Conservation (phyloP, 2,113 vertebrate genomes). For the Misgurnus mizolepis region DNA sequence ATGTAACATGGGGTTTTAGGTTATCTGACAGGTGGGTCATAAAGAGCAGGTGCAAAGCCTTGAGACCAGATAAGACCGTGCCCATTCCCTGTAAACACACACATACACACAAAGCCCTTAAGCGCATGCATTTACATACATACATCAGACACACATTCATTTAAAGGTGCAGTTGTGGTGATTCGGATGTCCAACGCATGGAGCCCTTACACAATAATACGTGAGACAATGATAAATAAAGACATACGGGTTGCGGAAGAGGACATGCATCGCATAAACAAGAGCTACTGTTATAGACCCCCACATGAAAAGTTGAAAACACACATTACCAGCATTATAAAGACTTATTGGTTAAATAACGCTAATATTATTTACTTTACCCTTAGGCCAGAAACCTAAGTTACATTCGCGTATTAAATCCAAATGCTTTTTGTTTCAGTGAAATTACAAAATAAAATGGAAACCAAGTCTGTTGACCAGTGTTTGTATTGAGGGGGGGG, state of each 20-base stretch:
- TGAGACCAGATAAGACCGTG: slow-evolving; percentile 24
- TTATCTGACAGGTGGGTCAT: slow-evolving; percentile 8
- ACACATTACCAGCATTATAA: too few relatives aligned
- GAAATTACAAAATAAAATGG: too few relatives aligned
- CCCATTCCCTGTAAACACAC: background rate
- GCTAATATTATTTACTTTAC: too few relatives aligned
- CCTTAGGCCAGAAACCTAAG: too few relatives aligned
- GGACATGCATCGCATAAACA: slow-evolving; percentile 14
- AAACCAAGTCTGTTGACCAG: too few relatives aligned
- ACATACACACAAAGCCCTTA: slow-evolving; percentile 14
- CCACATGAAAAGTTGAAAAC: background rate
- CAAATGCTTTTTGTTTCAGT: too few relatives aligned
- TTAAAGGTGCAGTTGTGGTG: slow-evolving; percentile 16
- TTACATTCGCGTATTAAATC: too few relatives aligned
- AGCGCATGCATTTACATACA: slow-evolving; percentile 15
- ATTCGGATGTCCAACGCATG: background rate
- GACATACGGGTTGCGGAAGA: background rate
- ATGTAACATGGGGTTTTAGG: slow-evolving; percentile 26
- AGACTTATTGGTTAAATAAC: too few relatives aligned
- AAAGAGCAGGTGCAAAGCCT: slow-evolving; percentile 37
- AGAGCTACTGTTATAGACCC: background rate
- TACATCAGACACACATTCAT: background rate
- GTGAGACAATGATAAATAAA: background rate
- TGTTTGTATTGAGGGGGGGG: too few relatives aligned
- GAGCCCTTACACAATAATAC: slow-evolving; percentile 18